Base-by-base conservation (phyloP, 2,797 vertebrate species). In the Avahi laniger region DNA sequence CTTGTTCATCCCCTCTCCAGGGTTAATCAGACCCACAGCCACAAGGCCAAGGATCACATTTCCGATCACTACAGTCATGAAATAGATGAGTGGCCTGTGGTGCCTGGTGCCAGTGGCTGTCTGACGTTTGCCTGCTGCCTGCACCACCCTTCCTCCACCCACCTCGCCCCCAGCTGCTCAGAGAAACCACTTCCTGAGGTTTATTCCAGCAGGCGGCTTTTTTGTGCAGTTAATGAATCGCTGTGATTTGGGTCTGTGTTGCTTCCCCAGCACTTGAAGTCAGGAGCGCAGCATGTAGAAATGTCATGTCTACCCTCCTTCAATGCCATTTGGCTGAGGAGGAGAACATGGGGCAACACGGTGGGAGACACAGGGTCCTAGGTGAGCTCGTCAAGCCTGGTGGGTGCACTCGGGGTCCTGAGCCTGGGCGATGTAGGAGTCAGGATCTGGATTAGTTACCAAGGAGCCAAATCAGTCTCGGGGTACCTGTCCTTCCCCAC, bases 151-250 rank as follows among this genome's bases (percentile, higher is more conserved):
- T 46, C 43, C 59, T 33, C 57, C 30, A 30, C 14, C 2, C 7
- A 28, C 14, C 14, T 24, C 4, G 24, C 28, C 20, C 50, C 46
- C 43, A 59, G 88, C 26, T 81, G 73, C 90, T 84, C 80, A 61
- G 93, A 70, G 33, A 76, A 76, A 76, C 26, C 46, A 50, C 89
- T 81, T 93, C 75, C 87, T 87, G 84, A 52, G 7, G n/a, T 83
- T 75, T 79, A 57, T 1, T 41, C 26, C 41, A 48, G 63, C 38
- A 52, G 67, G 13, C 43, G 80, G 75, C 43, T 61, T 87, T 93
- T 70, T 38, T 17, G 7, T 8, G 50, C 2, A 0, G 67, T 30
- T 33, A n/a, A 63, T 63, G 22, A n/a, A 43, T 52, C 41, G 35
- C 38, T 26, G 8, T 78, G 63, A 28, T n/a, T 72, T 14, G 12